These are phyloP conservation scores for Parascotia fuliginaria DNA, from an alignment of 2,888 invertebrate genomes.

Conservation along the genomic window DNA sequence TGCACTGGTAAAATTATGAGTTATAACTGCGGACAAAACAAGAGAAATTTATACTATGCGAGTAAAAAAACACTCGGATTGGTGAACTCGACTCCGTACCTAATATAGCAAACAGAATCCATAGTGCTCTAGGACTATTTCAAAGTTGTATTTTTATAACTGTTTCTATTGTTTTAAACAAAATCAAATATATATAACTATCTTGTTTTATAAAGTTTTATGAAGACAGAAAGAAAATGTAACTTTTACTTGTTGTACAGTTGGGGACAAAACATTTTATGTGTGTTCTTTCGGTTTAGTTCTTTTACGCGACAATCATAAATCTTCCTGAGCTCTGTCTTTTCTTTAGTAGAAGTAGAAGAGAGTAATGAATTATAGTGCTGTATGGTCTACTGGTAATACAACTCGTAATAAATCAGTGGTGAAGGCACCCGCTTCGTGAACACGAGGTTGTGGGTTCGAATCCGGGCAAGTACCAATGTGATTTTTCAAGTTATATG, in stretches of 20 bases:
- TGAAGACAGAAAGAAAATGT: background rate
- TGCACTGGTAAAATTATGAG: constrained; percentile 31
- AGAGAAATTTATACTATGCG: constrained; percentile 8
- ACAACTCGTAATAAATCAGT: too few relatives aligned
- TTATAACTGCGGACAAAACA: constrained; percentile 25
- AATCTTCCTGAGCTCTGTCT: too few relatives aligned
- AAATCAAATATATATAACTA: background rate
- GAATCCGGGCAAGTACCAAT: too few relatives aligned
- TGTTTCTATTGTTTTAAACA: background rate
- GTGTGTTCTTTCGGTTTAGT: background rate
- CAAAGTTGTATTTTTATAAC: background rate
- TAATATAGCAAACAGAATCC: constrained; percentile 22
- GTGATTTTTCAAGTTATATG: too few relatives aligned
- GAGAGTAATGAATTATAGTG: too few relatives aligned
- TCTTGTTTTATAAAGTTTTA: background rate
- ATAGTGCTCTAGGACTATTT: background rate
- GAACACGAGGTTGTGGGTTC: too few relatives aligned
- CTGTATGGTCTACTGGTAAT: too few relatives aligned
- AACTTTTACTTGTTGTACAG: background rate
- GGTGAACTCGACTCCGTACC: constrained; percentile 20
- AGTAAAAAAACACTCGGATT: constrained; percentile 16
- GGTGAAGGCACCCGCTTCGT: too few relatives aligned
- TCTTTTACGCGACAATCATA: too few relatives aligned
- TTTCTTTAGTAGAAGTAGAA: too few relatives aligned
- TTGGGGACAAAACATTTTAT: background rate